Evolutionary conservation across 2,888 invertebrate species (phyloP).

Genomic region (Cenopis cana): DNA sequence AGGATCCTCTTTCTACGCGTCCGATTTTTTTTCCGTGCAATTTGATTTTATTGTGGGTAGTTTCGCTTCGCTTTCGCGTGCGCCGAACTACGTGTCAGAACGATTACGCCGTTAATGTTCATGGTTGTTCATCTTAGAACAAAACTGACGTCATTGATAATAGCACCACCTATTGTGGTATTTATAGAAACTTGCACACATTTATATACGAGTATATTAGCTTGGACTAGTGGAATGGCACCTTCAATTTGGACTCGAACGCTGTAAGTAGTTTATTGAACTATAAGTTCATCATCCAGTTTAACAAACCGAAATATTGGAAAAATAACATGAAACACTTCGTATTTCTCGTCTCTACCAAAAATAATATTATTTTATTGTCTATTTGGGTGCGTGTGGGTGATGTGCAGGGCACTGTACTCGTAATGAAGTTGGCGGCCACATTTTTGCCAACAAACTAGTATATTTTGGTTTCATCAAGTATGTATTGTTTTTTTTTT

Average conservation of each 20-base stretch:
- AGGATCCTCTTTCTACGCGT: too few species aligned
- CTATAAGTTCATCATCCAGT: slow-evolving; percentile 3
- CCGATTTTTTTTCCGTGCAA: not conserved
- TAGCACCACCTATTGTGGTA: too few species aligned
- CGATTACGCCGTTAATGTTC: not conserved
- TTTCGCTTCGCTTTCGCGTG: not conserved
- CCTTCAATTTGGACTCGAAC: not conserved
- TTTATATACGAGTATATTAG: too few species aligned
- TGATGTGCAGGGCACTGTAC: slow-evolving; percentile 27
- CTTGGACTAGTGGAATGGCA: not conserved
- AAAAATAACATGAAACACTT: not conserved
- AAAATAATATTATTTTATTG: slow-evolving; percentile 29
- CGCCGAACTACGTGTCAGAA: not conserved
- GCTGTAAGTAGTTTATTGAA: not conserved
- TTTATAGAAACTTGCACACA: too few species aligned
- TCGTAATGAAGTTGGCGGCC: slow-evolving; percentile 25
- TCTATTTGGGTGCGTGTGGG: slow-evolving; percentile 11
- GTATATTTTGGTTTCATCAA: not conserved
- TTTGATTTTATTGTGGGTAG: not conserved
- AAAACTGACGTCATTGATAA: too few species aligned
- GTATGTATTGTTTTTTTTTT: not conserved
- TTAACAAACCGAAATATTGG: slow-evolving; percentile 35
- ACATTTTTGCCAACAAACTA: slow-evolving; percentile 7
- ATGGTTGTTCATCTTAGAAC: too few species aligned
- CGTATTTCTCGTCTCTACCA: slow-evolving; percentile 17